Conservation (phyloP, 2,113 vertebrate genomes). For the Promerops cafer region DNA sequence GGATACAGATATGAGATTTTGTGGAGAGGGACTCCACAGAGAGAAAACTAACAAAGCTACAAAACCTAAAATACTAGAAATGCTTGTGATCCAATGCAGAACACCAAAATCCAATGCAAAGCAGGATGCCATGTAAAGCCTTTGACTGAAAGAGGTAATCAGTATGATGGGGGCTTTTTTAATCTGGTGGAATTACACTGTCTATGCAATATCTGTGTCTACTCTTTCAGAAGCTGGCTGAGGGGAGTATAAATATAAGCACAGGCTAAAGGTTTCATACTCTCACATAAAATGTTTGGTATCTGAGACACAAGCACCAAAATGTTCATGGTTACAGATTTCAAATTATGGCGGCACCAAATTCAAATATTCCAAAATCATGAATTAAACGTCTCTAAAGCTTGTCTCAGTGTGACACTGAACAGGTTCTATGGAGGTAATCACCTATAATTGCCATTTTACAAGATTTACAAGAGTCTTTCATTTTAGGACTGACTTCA, state of each 20-base stretch:
- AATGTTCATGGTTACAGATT: neutral
- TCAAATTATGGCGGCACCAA: neutral
- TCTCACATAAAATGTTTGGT: neutral
- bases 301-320: neutral
- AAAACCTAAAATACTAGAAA: neutral
- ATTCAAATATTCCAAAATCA: neutral
- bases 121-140: neutral
- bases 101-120: neutral
- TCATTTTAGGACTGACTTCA: neutral
- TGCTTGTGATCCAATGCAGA: neutral
- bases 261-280: neutral
- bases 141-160: neutral
- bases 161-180: rapidly evolving
- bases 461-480: neutral
- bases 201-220: neutral
- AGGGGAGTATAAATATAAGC: neutral
- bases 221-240: neutral
- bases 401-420: neutral
- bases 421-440: neutral
- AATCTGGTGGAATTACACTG: neutral
- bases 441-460: constrained; percentile 4
- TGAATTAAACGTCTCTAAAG: neutral
- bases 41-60: neutral
- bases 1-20: neutral
- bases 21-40: neutral